Conservation (phyloP, 1,140 invertebrate species). For the Drosophila grimshawi region DNA sequence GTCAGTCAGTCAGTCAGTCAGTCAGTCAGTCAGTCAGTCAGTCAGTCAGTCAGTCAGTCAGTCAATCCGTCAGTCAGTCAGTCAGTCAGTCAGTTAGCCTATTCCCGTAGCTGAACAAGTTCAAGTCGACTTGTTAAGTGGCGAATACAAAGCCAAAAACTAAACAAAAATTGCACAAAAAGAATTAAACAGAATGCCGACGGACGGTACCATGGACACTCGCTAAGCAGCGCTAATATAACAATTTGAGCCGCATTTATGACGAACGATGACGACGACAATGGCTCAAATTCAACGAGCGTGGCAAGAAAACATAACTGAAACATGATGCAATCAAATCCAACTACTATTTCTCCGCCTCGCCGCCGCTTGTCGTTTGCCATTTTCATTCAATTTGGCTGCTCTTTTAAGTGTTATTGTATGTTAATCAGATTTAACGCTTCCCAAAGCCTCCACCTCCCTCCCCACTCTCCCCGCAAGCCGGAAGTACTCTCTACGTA, state of each 20-base stretch:
- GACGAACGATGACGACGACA: slow-evolving; percentile 33
- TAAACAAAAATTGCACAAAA: slow-evolving; percentile 20
- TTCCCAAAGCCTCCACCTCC: slow-evolving; percentile 4
- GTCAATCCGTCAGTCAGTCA: neutral
- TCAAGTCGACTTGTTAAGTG: slow-evolving; percentile 39
- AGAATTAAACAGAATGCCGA: neutral
- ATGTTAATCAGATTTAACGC: slow-evolving; percentile 64
- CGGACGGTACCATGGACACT: slow-evolving; percentile 4
- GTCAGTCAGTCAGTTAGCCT: no score
- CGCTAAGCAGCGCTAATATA: slow-evolving; percentile 22
- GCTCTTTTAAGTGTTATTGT: slow-evolving; percentile 46
- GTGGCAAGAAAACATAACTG: slow-evolving; percentile 6
- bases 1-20: no score
- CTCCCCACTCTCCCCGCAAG: no score
- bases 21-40: slow-evolving; percentile 15
- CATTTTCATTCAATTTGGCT: slow-evolving; percentile 48
- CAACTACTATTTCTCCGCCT: no score
- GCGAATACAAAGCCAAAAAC: slow-evolving; percentile 9
- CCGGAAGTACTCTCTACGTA: neutral
- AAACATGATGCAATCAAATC: slow-evolving; percentile 12
- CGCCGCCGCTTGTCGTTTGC: neutral
- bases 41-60: slow-evolving; percentile 12
- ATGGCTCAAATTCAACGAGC: slow-evolving; percentile 22
- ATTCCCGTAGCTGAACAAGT: slow-evolving; percentile 19
- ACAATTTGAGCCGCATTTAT: slow-evolving; percentile 42